Evolutionary conservation across 1,140 invertebrate genomes (phyloP).

Genomic region (Tachypleus tridentatus): DNA sequence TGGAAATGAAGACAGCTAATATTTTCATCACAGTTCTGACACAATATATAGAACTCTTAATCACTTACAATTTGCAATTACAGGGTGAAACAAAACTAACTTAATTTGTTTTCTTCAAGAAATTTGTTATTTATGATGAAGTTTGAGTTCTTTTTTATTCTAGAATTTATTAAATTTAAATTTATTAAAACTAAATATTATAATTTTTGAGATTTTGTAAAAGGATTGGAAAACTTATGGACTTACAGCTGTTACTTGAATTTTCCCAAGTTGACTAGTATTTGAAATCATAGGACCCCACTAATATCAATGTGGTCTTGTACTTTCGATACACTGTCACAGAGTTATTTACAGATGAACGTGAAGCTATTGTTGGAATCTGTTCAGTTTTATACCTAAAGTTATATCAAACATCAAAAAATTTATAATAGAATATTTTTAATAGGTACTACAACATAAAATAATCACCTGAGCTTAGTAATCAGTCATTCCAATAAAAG

Average conservation of each 20-base stretch:
- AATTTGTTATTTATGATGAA: too few relatives aligned
- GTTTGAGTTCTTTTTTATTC: background rate
- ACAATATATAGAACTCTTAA: too few relatives aligned
- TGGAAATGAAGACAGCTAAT: too few relatives aligned
- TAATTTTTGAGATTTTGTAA: constrained; percentile 17
- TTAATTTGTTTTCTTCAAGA: too few relatives aligned
- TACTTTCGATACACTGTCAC: constrained; percentile 65
- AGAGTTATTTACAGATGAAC: constrained; percentile 21
- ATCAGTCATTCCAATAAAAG: too few relatives aligned
- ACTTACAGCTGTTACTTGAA: constrained; percentile 50
- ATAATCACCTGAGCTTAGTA: too few relatives aligned
- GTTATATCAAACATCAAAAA: too few relatives aligned
- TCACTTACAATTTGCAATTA: too few relatives aligned
- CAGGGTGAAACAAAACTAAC: too few relatives aligned
- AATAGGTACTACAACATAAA: too few relatives aligned
- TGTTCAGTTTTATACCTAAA: constrained; percentile 63
- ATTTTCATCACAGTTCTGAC: too few relatives aligned
- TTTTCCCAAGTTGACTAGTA: constrained; percentile 57
- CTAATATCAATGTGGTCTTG: constrained; percentile 82
- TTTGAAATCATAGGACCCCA: constrained; percentile 69
- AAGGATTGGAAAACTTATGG: constrained; percentile 25
- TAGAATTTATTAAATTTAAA: constrained; percentile 2
- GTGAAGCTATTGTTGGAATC: constrained; percentile 69
- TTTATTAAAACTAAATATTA: constrained; percentile 6
- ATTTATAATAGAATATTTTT: too few relatives aligned